A percentile compares a stretch with the other conserved stretches of the same genome.
phyloP scores from a whole-genome alignment of 2,888 invertebrate genomes.

The Cantharis lateralis region DNA sequence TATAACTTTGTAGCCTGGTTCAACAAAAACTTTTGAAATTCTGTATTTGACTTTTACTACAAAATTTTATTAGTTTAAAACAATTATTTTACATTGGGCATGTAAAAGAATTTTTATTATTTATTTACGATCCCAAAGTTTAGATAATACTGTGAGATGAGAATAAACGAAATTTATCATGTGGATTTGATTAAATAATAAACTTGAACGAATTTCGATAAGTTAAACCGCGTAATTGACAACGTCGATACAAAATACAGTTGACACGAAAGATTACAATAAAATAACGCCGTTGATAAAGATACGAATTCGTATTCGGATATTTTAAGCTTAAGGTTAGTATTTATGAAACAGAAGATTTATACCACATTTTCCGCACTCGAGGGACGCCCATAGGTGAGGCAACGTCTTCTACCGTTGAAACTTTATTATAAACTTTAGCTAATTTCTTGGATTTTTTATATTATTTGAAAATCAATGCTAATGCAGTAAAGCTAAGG shows the following conservation, averaged over 20 bases:
- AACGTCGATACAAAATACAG: neutral
- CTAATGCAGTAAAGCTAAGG: too few relatives aligned
- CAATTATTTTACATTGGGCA: neutral
- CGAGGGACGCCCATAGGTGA: too few relatives aligned
- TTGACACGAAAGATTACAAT: neutral
- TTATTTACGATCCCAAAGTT: neutral
- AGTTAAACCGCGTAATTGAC: neutral
- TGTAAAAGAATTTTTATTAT: neutral
- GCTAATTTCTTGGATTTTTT: too few relatives aligned
- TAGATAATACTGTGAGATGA: neutral
- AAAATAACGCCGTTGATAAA: too few relatives aligned
- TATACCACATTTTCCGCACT: too few relatives aligned
- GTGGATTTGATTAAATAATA: neutral
- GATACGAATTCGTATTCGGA: too few relatives aligned
- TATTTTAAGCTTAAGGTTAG: too few relatives aligned
- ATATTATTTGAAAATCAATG: too few relatives aligned
- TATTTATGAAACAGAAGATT: too few relatives aligned
- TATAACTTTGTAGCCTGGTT: neutral
- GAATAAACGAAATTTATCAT: neutral
- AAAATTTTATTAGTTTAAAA: neutral
- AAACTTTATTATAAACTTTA: too few relatives aligned
- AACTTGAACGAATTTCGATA: neutral
- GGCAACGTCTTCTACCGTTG: too few relatives aligned
- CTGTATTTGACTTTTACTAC: neutral
- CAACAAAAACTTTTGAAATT: neutral